Evolutionary conservation across 1,140 invertebrate genomes (phyloP), one percentile per base, ranked within the genome.

Genomic region (Aphelenchoides fujianensis): DNA sequence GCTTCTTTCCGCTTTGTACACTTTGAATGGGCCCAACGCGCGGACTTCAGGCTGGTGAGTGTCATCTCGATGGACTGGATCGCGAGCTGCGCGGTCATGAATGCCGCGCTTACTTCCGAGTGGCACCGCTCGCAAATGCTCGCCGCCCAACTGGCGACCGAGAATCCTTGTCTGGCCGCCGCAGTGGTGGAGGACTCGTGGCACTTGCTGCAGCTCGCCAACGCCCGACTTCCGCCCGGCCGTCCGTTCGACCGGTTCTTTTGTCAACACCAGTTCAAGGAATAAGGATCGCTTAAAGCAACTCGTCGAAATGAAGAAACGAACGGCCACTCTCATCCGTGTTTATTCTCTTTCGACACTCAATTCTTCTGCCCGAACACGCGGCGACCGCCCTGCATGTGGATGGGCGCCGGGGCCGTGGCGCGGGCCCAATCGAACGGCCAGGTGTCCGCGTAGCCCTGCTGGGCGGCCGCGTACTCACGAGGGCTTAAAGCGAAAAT

Each of bases 51-150:
- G 36, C 36, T 1, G n/a, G 36, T 30, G 36, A 28, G 16, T n/a
- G n/a, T 61, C 2, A 61, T 61, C 2, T 61, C 59, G 30, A 66
- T 66, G 1, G 63, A 66, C 31, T 35, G 63, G n/a, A 66, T 66
- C 31, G 63, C 63, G 19, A 66, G 53, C 36, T 66, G 36, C 19
- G 3, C 0, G n/a, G 27, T 27, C 19, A 3, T 66, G 2, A 66
- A 66, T 31, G 32, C 27, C 1, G 7, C 16, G 2, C 27, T 66
- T 16, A 55, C 63, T 12, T 66, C 53, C 31, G 34, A 66, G 23
- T 12, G 7, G 2, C 63, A 66, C 31, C 16, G n/a, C n/a, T n/a
- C n/a, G n/a, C n/a, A 66, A 66, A 1, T n/a, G n/a, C 63, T 7
- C 7, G 27, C 7, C 5, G 55, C 5, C 7, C 34, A 16, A 19